Base-by-base conservation (phyloP, 2,113 vertebrate genomes). In the Cygnus atratus region DNA sequence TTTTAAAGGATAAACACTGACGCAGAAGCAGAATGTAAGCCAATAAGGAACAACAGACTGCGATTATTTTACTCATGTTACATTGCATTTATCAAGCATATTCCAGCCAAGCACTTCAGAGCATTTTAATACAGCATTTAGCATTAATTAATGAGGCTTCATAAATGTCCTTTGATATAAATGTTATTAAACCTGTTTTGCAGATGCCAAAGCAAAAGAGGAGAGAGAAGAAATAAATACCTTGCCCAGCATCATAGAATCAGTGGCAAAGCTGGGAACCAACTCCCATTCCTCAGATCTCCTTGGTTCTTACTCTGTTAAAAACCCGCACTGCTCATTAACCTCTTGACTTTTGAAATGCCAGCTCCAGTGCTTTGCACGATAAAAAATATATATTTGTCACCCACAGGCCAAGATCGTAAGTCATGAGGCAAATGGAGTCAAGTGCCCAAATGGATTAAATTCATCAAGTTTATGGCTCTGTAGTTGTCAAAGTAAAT, bases 101-200 rank as follows among this genome's bases (percentile, higher is more conserved):
- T 44, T 92, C 88, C 73, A 78, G 20, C 62, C 76, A 41, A 75
- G 76, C 52, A 52, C 70, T 84, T 78, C 73, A 48, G 61, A 87
- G 62, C 39, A 39, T 68, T 88, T 92, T 84, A 88, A 33, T 87
- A 33, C 2, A 74, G 80, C 41, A 54, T 88, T 92, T 46, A 65
- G 37, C 57, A 75, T 59, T 94, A 92, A 88, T 88, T 94, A 90
- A 81, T 9, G 33, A 94, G 66, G 84, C 61, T 54, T 79, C 76
- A 78, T 22, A 94, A 93, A 74, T 20, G 71, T 9, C 44, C 54
- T 88, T 35, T 65, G 65, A 92, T 48, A 65, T 65, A 78, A 87
- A 74, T 44, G 44, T 81, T 86, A 80, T 59, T 75, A 81, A 92
- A 63, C 44, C 61, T 50, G n/a, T 9, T 81, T 48, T 54, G 76